Evolutionary conservation across 2,888 invertebrate genomes (phyloP).

Genomic region (Cybosia mesomella): DNA sequence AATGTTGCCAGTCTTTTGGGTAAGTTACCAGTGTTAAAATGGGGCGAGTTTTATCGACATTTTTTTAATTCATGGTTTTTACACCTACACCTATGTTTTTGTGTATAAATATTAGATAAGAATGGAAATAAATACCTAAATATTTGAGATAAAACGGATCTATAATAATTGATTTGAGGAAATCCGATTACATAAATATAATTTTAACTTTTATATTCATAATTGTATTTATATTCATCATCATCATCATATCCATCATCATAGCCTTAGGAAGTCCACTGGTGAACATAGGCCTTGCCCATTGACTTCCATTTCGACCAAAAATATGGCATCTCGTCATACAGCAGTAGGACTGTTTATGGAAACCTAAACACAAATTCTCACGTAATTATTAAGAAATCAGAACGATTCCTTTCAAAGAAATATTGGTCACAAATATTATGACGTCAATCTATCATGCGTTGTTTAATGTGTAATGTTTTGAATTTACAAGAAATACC

Average conservation of each 20-base stretch:
- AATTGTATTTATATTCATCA: not conserved
- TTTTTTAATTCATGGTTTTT: not conserved
- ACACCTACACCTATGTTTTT: not conserved
- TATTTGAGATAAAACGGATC: not conserved
- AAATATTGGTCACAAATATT: slow-evolving; percentile 30
- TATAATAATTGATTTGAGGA: not conserved
- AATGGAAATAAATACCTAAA: not conserved
- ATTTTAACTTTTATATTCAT: not conserved
- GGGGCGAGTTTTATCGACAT: not conserved
- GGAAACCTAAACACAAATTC: not conserved
- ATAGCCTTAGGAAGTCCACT: too few relatives aligned
- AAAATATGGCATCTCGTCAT: too few relatives aligned
- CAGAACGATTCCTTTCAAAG: slow-evolving; percentile 28
- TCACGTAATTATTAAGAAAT: slow-evolving; percentile 22
- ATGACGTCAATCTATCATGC: slow-evolving; percentile 32
- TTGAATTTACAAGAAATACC: slow-evolving; percentile 32
- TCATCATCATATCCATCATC: not conserved
- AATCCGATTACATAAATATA: slow-evolving; percentile 1
- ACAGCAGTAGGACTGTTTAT: not conserved
- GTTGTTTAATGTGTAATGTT: slow-evolving; percentile 26
- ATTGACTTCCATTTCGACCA: too few relatives aligned
- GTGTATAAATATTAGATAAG: not conserved
- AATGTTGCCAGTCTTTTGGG: too few relatives aligned
- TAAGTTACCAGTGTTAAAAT: too few relatives aligned
- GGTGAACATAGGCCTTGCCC: too few relatives aligned